Evolutionary conservation across 2,113 vertebrate species (phyloP).

Genomic region (Colaptes auratus): DNA sequence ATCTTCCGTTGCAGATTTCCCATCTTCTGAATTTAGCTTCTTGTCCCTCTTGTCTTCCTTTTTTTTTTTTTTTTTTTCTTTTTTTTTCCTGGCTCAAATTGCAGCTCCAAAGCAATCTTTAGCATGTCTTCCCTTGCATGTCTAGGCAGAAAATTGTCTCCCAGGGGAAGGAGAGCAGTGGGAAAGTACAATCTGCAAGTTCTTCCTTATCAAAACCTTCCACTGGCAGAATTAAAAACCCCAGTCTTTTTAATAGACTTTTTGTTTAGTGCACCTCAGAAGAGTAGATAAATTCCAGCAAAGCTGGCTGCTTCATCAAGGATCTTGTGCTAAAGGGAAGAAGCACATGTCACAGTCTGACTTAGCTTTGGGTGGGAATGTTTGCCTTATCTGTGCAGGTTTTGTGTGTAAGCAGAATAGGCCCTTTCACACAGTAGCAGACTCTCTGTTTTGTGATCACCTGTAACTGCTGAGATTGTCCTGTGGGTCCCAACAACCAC

Average conservation of each 20-base stretch:
- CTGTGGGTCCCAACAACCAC: neutral
- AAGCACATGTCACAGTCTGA: neutral
- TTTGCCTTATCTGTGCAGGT: neutral
- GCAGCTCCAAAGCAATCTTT: neutral
- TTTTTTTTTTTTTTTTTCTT: neutral
- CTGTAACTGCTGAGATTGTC: neutral
- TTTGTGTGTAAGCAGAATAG: neutral
- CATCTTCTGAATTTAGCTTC: constrained; percentile 23
- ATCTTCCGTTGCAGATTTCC: constrained; percentile 19
- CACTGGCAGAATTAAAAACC: neutral
- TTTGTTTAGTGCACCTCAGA: neutral
- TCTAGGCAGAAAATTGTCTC: neutral
- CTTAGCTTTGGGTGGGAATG: neutral
- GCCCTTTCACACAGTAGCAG: neutral
- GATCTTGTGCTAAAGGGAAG: neutral
- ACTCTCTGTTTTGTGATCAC: neutral
- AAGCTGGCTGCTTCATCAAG: neutral
- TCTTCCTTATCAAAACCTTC: neutral
- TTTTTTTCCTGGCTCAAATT: neutral
- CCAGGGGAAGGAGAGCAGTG: neutral
- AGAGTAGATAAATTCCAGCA: neutral
- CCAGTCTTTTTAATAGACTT: neutral
- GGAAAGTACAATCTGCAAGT: neutral
- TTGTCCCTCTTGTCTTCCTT: neutral
- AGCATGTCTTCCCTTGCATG: neutral